phyloP scores from a whole-genome alignment of 30 jellyfish, hydroid and myxozoan genomes.

The Catostylus mosaicus region DNA sequence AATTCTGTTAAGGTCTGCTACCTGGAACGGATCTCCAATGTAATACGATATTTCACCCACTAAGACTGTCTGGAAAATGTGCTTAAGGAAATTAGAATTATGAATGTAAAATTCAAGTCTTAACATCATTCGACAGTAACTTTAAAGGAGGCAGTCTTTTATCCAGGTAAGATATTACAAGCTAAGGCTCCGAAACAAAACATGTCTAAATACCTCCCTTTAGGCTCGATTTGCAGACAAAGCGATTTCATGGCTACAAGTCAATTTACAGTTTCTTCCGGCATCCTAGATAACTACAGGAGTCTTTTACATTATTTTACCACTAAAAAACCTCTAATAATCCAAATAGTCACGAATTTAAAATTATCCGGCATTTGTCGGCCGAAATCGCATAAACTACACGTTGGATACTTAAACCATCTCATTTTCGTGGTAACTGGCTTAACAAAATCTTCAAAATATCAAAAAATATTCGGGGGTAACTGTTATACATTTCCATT shows the following conservation, averaged over 20 bases:
- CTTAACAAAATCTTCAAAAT: not conserved
- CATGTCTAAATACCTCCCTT: conserved; percentile 57
- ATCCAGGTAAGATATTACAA: conserved; percentile 18
- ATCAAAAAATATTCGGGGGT: not conserved
- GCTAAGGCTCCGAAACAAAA: conserved; percentile 16
- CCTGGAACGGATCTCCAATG: conserved; percentile 40
- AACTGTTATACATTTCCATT: too few relatives aligned
- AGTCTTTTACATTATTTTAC: not conserved
- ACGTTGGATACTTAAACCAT: not conserved
- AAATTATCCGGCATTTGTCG: not conserved
- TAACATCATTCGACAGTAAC: not conserved
- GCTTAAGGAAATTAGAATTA: not conserved
- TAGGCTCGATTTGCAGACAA: conserved; percentile 56
- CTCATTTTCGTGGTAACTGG: not conserved
- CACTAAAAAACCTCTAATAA: not conserved
- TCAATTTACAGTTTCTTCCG: not conserved
- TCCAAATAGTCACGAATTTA: not conserved
- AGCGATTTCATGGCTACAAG: not conserved
- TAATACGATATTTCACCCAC: conserved; percentile 36
- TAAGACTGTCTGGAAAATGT: conserved; percentile 38
- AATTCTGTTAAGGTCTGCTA: conserved; percentile 15
- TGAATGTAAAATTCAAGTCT: not conserved
- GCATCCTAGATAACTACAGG: not conserved
- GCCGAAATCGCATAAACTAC: not conserved
- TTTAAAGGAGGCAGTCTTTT: not conserved